Base-by-base conservation (phyloP, 30 jellyfish, hydroid and myxozoan species). In the Haliclystus octoradiatus region DNA sequence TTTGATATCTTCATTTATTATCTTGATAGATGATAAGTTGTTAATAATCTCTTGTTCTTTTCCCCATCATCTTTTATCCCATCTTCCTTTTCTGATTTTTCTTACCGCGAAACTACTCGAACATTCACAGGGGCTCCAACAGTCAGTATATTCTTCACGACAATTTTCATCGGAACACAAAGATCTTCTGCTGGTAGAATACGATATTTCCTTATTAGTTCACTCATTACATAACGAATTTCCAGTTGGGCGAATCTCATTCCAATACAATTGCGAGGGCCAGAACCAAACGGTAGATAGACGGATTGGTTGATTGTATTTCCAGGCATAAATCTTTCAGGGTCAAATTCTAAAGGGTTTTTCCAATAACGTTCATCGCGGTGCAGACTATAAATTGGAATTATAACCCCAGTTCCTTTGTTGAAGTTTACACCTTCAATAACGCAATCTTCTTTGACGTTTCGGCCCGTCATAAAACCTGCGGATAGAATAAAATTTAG, bases 231-330 rank as follows among this genome's bases (percentile, higher is more conserved):
- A 0, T 76, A 50, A 34, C 63, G 70, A 24, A 79, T 79, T 65
- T 79, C 84, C 84, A 79, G 73, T 79, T 52, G 63, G 1, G 93
- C 93, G 31, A 79, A 70, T 26, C 93, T 51, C 84, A 50, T 64
- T 0, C 81, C 93, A 71, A 80, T 35, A 71, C 93, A 80, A 35
- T 50, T 80, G 15, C 93, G 49, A 26, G 84, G 93, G 2, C 93
- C 85, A 2, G 22, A 28, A 15, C 93, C 84, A 63, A 79, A 79
- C 26, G 93, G 93, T 79, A 79, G 9, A 52, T 71, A 71, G 22
- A 81, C 69, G 68, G 72, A 80, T 15, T 25, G 81, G 33, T 65
- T 69, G 2, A 80, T 71, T 47, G 50, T 72, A 65, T 71, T 71
- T 47, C 66, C 93, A 12, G 93, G 93, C 3, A 71, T 70, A 34